Evolutionary conservation across 2,888 invertebrate genomes (phyloP).

Genomic region (Lordiphosa fenestrarum): DNA sequence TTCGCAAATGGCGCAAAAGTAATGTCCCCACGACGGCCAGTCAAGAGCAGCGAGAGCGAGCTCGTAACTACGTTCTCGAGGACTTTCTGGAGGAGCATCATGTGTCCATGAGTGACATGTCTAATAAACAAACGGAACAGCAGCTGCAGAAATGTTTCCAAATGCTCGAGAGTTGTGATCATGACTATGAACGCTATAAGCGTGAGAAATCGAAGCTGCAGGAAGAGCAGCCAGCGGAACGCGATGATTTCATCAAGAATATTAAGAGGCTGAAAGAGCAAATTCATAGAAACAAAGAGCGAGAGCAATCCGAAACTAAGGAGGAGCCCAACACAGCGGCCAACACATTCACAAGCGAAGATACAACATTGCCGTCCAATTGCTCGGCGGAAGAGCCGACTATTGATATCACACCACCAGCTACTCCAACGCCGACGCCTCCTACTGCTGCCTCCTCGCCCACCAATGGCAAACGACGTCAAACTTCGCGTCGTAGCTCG

Average conservation of each 20-base stretch:
- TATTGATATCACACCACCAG: neutral
- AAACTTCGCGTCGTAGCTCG: constrained; percentile 35
- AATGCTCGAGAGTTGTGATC: constrained; percentile 75
- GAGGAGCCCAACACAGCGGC: constrained; percentile 3
- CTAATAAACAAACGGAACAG: constrained; percentile 77
- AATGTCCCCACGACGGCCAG: constrained; percentile 56
- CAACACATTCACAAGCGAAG: neutral
- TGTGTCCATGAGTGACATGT: constrained; percentile 77
- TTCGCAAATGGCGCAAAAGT: constrained; percentile 77
- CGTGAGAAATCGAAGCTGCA: constrained; percentile 68
- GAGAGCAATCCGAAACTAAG: constrained; percentile 32
- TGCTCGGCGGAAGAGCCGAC: neutral
- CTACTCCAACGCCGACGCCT: neutral
- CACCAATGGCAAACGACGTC: constrained; percentile 23
- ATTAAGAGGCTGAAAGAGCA: constrained; percentile 77
- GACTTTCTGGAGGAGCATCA: constrained; percentile 81
- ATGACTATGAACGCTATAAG: constrained; percentile 79
- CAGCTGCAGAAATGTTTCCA: constrained; percentile 74
- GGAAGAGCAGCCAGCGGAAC: constrained; percentile 65
- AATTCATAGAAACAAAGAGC: constrained; percentile 74
- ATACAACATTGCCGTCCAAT: neutral
- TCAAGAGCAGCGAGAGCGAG: constrained; percentile 78
- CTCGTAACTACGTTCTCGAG: constrained; percentile 82
- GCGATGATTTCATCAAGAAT: constrained; percentile 77
- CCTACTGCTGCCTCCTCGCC: neutral